phyloP scores from a whole-genome alignment of 2,888 invertebrate genomes.

The Drosophila koepferae region DNA sequence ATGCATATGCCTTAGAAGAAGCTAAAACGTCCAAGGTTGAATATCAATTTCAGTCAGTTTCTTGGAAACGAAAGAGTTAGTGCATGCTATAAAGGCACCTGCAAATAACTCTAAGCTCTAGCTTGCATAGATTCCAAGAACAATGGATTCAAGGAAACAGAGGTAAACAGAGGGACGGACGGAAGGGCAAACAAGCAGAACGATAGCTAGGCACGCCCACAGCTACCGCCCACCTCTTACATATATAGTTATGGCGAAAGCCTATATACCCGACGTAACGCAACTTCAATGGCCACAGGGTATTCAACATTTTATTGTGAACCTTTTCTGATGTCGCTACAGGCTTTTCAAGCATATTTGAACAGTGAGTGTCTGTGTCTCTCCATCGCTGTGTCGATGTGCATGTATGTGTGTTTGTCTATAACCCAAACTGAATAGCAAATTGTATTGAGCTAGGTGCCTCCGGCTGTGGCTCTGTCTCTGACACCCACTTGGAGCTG shows the following conservation, averaged over 20 bases:
- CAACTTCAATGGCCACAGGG: constrained; percentile 2
- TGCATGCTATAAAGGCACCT: not conserved
- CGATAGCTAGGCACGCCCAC: not conserved
- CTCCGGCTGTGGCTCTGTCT: not conserved
- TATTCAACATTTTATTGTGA: constrained; percentile 54
- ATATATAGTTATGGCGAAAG: not conserved
- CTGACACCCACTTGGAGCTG: constrained; percentile 11
- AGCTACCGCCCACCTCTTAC: not conserved
- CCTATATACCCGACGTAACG: not conserved
- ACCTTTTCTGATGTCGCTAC: constrained; percentile 53
- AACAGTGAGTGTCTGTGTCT: constrained; percentile 10
- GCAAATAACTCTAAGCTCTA: not conserved
- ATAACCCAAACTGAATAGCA: constrained; percentile 44
- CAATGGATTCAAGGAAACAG: not conserved
- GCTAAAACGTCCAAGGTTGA: not conserved
- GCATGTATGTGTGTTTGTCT: not conserved
- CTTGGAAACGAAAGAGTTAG: not conserved
- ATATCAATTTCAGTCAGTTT: constrained; percentile 3
- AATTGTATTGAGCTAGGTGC: constrained; percentile 23
- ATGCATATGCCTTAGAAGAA: not conserved
- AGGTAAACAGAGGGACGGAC: not conserved
- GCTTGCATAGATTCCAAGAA: not conserved
- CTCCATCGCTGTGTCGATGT: not conserved
- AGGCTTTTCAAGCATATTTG: constrained; percentile 52
- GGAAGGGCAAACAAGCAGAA: not conserved